A percentile compares a stretch with the other conserved stretches of the same genome.
phyloP scores from a whole-genome alignment of 2,113 vertebrate genomes.

The Corythornis vintsioides region DNA sequence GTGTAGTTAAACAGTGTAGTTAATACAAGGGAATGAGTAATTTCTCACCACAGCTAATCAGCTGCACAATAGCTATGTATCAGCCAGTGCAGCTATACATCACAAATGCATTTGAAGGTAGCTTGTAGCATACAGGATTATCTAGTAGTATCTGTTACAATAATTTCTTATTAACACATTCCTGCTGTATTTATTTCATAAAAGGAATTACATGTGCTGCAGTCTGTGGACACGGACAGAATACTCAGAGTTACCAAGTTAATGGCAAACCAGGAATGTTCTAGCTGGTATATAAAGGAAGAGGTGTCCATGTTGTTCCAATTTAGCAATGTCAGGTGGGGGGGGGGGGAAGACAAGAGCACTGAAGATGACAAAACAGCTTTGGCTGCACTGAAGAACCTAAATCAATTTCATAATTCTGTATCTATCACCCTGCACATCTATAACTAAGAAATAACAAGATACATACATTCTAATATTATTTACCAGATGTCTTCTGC shows the following conservation, averaged over 20 bases:
- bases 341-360: background rate
- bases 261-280: background rate
- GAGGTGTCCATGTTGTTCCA: background rate
- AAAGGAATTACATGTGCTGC: background rate
- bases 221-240: background rate
- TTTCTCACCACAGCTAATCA: constrained; percentile 56
- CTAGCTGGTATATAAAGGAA: background rate
- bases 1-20: constrained; percentile 51
- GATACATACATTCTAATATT: background rate
- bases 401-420: background rate
- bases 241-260: background rate
- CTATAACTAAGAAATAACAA: constrained; percentile 15
- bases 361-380: background rate
- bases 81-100: background rate
- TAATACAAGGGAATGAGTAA: constrained; percentile 59
- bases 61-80: constrained; percentile 17
- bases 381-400: background rate
- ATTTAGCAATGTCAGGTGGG: background rate
- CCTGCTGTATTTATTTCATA: constrained; percentile 14
- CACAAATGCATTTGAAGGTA: constrained; percentile 16
- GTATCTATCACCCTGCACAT: background rate
- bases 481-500: constrained; percentile 12
- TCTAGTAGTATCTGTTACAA: background rate
- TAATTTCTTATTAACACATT: background rate
- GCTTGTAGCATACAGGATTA: background rate